Base-by-base conservation (phyloP, 2,888 invertebrate genomes). In the Amiota minor region DNA sequence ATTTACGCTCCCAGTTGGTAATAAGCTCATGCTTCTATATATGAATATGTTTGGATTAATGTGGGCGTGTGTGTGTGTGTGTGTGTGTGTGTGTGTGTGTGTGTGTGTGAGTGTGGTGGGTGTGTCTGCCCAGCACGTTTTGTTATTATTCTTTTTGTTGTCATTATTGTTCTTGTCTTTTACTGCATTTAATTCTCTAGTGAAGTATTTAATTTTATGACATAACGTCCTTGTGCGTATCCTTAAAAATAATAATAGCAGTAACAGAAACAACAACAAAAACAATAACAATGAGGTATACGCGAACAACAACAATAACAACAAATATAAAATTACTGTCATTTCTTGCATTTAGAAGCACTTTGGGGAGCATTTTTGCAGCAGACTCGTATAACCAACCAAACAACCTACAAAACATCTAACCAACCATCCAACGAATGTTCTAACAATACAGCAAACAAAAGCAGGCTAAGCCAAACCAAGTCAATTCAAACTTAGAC, bases 181-280 rank as follows among this genome's bases (percentile, higher is more conserved):
- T 80, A 80, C 81, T 84, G 86, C 85, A 82, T 80, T 84, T 81
- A 83, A 87, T 84, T 84, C 87, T 85, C 86, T 75, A 79, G 87
- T 83, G 87, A 81, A 83, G 86, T 87, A 85, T 87, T 87, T 86
- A 85, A 85, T 86, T 87, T 87, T 85, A 87, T 86, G 85, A 79
- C 83, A 85, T 76, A 79, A 77, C 81, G 77, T 83, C 76, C 82
- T 77, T 79, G 78, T 78, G 81, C 75, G 80, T 79, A 80, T 77
- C 72, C 79, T 79, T 71, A 78, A 76, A 76, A 62, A 55, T 65
- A 62, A 70, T 20, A 62, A 62, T 49, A 55, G 45, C 45, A 53
- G 62, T 12, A 62, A 20, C 70, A 76, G 35, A 59, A 74, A 50
- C n/a, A 64, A 70, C 72, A 71, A 72, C 49, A 61, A 73, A 49